Percentiles rank a stretch among this genome's conserved stretches.
Evolutionary conservation across 1,140 invertebrate genomes (phyloP).

Genomic region (Pogonomyrmex californicus): DNA sequence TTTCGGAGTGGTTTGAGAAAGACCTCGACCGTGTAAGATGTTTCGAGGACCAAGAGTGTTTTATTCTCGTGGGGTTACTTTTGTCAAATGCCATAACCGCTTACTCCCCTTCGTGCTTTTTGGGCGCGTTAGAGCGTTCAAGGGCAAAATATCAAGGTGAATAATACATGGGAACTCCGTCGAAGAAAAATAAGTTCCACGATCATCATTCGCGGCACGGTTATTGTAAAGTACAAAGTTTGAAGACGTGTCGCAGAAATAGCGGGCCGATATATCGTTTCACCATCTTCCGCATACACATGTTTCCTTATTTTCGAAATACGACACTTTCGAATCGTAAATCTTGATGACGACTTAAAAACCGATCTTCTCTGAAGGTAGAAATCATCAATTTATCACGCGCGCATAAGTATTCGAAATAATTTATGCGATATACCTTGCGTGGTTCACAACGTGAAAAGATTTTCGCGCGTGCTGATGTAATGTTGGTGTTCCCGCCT

Average conservation of each 20-base stretch:
- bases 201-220: constrained; percentile 63
- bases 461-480: constrained; percentile 21
- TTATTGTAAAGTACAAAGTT: constrained; percentile 78
- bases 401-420: background rate
- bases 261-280: constrained; percentile 9
- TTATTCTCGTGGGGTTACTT: constrained; percentile 72
- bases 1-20: background rate
- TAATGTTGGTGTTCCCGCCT: constrained; percentile 8
- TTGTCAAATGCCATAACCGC: constrained; percentile 77
- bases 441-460: background rate
- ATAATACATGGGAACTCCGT: constrained; percentile 81
- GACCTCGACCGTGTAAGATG: background rate
- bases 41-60: constrained; percentile 11
- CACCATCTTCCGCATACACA: no score
- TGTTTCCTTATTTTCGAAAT: background rate
- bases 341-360: background rate
- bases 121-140: constrained; percentile 81
- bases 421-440: background rate
- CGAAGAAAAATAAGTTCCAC: constrained; percentile 77
- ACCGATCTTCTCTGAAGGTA: background rate
- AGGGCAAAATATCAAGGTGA: constrained; percentile 83
- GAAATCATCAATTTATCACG: background rate
- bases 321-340: background rate
- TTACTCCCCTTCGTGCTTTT: constrained; percentile 60
- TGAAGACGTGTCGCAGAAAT: constrained; percentile 23